phyloP scores from a whole-genome alignment of 2,888 invertebrate species.

The Phorcus lineatus region DNA sequence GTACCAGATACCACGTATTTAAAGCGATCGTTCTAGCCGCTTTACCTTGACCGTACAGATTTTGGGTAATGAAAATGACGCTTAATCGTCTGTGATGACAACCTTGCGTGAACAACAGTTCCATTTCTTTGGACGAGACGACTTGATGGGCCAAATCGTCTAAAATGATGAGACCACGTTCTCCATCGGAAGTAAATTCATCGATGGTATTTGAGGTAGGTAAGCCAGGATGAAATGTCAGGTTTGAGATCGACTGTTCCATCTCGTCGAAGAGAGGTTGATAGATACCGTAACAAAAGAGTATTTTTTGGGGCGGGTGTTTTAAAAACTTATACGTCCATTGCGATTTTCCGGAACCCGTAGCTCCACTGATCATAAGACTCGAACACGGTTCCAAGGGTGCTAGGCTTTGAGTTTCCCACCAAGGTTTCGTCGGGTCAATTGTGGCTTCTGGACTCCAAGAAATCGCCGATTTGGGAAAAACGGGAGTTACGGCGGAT shows the following conservation, averaged over 20 bases:
- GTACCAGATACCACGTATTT: constrained; percentile 32
- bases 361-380: constrained; percentile 24
- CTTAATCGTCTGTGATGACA: constrained; percentile 32
- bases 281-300: constrained; percentile 5
- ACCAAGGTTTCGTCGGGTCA: not conserved
- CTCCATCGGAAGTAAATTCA: constrained; percentile 1
- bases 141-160: constrained; percentile 35
- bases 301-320: constrained; percentile 9
- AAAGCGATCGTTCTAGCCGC: constrained; percentile 33
- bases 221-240: not conserved
- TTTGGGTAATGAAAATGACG: constrained; percentile 36
- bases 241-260: not conserved
- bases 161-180: not conserved
- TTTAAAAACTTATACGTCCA: constrained; percentile 27
- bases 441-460: not conserved
- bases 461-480: not conserved
- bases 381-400: constrained; percentile 36
- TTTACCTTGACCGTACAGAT: constrained; percentile 36
- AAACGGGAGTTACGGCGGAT: not conserved
- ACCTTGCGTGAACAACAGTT: constrained; percentile 31
- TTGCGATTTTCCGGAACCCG: constrained; percentile 33
- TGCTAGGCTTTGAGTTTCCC: constrained; percentile 17
- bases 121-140: not conserved
- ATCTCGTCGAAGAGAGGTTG: constrained; percentile 3
- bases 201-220: not conserved